phyloP scores from a whole-genome alignment of 2,888 invertebrate genomes.

The Paralinhomoeus sp. region DNA sequence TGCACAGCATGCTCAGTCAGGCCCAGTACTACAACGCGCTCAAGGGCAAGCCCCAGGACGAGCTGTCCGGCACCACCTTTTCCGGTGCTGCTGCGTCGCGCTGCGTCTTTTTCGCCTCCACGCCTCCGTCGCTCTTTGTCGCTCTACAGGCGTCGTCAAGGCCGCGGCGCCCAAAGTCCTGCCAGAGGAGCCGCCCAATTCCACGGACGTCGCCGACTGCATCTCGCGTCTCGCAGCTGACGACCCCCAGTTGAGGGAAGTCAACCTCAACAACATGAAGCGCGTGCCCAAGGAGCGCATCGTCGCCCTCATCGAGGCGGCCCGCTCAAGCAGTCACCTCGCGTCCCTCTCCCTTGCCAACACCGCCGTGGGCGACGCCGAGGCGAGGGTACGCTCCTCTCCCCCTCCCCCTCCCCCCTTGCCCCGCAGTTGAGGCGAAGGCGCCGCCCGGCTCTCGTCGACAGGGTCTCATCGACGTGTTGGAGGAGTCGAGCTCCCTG shows the following conservation, averaged over 20 bases:
- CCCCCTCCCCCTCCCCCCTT: no score
- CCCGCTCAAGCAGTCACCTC: slow-evolving; percentile 68
- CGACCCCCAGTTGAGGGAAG: slow-evolving; percentile 15
- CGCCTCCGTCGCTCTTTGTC: neutral
- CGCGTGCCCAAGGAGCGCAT: slow-evolving; percentile 89
- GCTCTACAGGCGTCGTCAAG: slow-evolving; percentile 53
- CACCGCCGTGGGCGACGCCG: slow-evolving; percentile 69
- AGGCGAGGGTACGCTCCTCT: slow-evolving; percentile 36
- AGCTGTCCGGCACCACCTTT: slow-evolving; percentile 20
- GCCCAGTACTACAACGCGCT: slow-evolving; percentile 90
- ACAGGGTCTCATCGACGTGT: slow-evolving; percentile 18
- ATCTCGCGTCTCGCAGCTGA: slow-evolving; percentile 40
- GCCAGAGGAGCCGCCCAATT: slow-evolving; percentile 85
- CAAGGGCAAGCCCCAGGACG: slow-evolving; percentile 26
- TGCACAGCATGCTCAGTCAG: slow-evolving; percentile 99
- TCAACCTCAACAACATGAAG: slow-evolving; percentile 99
- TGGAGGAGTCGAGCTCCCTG: slow-evolving; percentile 29
- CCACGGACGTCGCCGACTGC: slow-evolving; percentile 77
- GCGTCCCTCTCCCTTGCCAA: slow-evolving; percentile 77
- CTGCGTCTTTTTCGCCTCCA: no score
- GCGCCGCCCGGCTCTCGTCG: no score
- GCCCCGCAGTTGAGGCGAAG: no score
- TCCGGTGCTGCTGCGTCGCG: slow-evolving; percentile 8
- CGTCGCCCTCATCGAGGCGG: slow-evolving; percentile 57
- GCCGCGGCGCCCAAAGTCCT: slow-evolving; percentile 67